Evolutionary conservation across 2,888 invertebrate genomes (phyloP), one percentile per base, ranked within the genome.

Genomic region (Autographa pulchrina): DNA sequence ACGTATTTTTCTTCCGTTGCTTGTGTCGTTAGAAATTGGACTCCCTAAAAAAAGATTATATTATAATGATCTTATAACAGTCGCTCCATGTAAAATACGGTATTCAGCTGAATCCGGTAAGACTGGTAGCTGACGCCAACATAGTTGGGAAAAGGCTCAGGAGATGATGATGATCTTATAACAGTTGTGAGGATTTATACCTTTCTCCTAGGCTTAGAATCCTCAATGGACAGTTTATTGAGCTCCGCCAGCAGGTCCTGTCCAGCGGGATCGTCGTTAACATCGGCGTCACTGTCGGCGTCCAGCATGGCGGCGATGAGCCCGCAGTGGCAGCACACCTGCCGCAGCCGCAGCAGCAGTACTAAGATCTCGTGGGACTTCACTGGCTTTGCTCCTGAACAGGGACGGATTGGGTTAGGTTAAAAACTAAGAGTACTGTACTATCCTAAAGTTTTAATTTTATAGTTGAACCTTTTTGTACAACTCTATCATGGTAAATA

Each of bases 291-390:
- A 32, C 91, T 91, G 43, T 93, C 94, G 54, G 88, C 89, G 81
- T 96, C 95, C 84, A 96, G 72, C 96, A 96, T 96, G 89, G 91
- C 90, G 31, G 93, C 93, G 82, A 99, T 98, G 18, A 99, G 96
- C 0, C 97, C 97, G 38, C 99, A 98, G 95, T 99, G 99, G 88
- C 98, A 98, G 82, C 92, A 92, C 69, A 92, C 92, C 90, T 99
- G 99, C 0, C 99, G 96, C 72, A 99, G 92, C 14, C 99, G 96
- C 68, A 99, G 92, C 16, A 99, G 90, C 2, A 99, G 95, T 0
- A 99, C 98, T 78, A 99, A 93, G 90, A 98, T 98, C 92, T 97
- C 96, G 96, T 97, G 96, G 56, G 97, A 96, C 88, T 97, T 95
- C 65, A 97, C 96, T 82, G 97, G 96, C 84, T 96, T 93, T 71